These are phyloP conservation scores for Ernsta delagoae DNA, from an alignment of 2,888 invertebrate genomes.

Conservation along the genomic window DNA sequence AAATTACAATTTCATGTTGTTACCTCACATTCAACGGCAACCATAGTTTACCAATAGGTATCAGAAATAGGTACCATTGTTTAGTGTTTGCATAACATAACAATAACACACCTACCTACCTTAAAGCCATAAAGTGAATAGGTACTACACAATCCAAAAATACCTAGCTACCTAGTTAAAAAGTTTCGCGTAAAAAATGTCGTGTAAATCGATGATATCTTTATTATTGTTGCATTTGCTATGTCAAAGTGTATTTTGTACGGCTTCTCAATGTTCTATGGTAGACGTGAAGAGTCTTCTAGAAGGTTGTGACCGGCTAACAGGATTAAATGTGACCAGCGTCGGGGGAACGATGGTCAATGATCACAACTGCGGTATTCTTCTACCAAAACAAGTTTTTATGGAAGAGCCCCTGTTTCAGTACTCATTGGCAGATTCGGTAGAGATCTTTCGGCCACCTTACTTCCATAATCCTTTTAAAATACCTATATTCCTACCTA, in stretches of 20 bases:
- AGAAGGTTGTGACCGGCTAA: conserved; percentile 70
- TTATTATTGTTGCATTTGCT: conserved; percentile 38
- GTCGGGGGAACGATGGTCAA: conserved; percentile 75
- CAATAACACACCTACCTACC: neutral
- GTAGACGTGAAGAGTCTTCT: conserved; percentile 69
- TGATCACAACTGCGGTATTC: conserved; percentile 77
- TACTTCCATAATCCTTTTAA: too few relatives aligned
- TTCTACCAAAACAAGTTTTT: conserved; percentile 77
- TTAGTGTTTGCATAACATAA: neutral
- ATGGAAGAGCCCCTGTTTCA: conserved; percentile 75
- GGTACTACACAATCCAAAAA: neutral
- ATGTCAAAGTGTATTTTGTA: conserved; percentile 45
- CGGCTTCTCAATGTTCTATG: conserved; percentile 55
- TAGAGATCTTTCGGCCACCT: conserved; percentile 43
- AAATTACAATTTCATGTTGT: too few relatives aligned
- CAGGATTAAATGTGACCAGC: conserved; percentile 71
- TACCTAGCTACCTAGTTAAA: too few relatives aligned
- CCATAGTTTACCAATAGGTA: too few relatives aligned
- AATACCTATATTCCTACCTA: too few relatives aligned
- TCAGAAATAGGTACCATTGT: too few relatives aligned
- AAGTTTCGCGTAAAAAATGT: neutral
- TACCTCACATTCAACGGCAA: too few relatives aligned
- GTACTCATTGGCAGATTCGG: conserved; percentile 68
- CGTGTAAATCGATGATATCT: neutral
- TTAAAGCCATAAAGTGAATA: conserved; percentile 1